Base-by-base conservation (phyloP, 1,140 invertebrate genomes). In the Tetramorium parvispinum region DNA sequence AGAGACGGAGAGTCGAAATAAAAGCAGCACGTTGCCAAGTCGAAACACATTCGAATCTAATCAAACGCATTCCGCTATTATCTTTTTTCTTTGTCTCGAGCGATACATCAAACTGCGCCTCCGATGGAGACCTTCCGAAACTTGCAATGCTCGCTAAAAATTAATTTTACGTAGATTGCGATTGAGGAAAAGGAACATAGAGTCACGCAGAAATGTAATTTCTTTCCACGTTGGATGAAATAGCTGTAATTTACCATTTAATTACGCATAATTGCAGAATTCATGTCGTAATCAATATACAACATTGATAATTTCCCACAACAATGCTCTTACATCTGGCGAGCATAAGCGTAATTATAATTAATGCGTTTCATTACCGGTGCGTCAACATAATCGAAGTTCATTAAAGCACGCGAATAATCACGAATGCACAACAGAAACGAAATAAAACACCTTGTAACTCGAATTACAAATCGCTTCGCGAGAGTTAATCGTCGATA, bases 401-500 rank as follows among this genome's bases (percentile, higher is more conserved):
- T 73, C 66, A 73, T 83, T 73, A 83, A 73, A 73, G 53, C 65
- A 18, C 24, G 16, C 40, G 51, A 63, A 59, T 83, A 83, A 83
- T 24, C 11, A 27, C 40, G 24, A 21, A 16, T 6, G 53, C 24
- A 32, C 27, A 59, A 57, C 66, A 49, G 53, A 57, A 73, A 73
- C 68, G 68, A 73, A 59, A 83, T 59, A 83, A 73, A 83, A 73
- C 40, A 49, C 24, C 37, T 73, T 49, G 68, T 73, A 83, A 61
- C 18, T 59, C 79, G 53, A 83, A 83, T 83, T 85, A 71, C 76
- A 88, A 89, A 88, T 88, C 27, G 75, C n/a, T 40, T 73, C 76
- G 59, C 59, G 55, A 61, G 57, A 77, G 49, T 76, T 88, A 73
- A 89, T 82, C 85, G 57, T 87, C 73, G 83, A 82, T 63, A 73